phyloP scores from a whole-genome alignment of 2,888 invertebrate species.

The Nebria brevicollis region DNA sequence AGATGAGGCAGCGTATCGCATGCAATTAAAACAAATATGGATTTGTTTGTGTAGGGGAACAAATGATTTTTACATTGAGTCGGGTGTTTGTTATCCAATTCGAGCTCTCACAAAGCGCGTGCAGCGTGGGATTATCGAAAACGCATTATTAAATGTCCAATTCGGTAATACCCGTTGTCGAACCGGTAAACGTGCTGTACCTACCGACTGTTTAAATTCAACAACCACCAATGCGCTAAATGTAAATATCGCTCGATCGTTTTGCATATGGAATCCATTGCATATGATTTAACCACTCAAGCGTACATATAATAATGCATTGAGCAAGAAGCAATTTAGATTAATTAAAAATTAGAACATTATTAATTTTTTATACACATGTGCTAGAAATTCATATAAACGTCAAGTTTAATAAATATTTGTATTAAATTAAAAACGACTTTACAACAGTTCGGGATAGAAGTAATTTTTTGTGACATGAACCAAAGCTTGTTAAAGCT shows the following conservation, averaged over 20 bases:
- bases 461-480: conserved; percentile 3
- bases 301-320: too few species aligned
- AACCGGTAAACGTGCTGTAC: conserved; percentile 35
- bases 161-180: conserved; percentile 9
- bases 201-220: conserved; percentile 29
- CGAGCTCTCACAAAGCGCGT: not conserved
- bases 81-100: conserved; percentile 28
- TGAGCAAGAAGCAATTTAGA: too few species aligned
- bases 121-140: conserved; percentile 37
- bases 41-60: not conserved
- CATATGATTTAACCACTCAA: too few species aligned
- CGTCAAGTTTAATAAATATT: conserved; percentile 6
- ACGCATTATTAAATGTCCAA: conserved; percentile 38
- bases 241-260: not conserved
- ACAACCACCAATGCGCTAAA: conserved; percentile 11
- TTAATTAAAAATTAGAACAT: too few species aligned
- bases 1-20: not conserved
- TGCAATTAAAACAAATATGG: not conserved
- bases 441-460: not conserved
- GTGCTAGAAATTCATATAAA: not conserved
- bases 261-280: not conserved
- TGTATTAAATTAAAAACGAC: not conserved
- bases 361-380: too few species aligned
- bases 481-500: conserved; percentile 7
- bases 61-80: not conserved